These are phyloP conservation scores for Emydura subglobosa DNA, from an alignment of 2,113 vertebrate species.

Conservation along the genomic window DNA sequence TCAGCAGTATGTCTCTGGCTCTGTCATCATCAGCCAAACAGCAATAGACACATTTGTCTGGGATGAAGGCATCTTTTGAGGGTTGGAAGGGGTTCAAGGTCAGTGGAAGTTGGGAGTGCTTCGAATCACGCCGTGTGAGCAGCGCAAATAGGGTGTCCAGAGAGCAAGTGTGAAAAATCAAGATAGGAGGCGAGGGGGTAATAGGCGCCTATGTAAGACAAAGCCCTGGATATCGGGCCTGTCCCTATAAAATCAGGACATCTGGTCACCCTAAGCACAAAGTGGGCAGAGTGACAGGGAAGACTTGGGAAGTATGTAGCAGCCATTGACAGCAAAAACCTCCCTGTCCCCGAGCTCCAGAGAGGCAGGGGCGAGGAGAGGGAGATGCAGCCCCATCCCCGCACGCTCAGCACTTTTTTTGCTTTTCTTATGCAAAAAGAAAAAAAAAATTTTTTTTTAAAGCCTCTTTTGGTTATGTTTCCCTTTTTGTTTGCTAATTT, in stretches of 20 bases:
- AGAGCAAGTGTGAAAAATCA: not conserved
- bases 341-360: not conserved
- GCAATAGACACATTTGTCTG: not conserved
- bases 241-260: not conserved
- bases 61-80: not conserved
- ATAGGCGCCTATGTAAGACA: not conserved
- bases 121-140: not conserved
- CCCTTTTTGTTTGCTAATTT: constrained; percentile 68
- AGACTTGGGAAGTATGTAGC: not conserved
- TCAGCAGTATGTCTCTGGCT: not conserved
- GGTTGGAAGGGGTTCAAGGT: not conserved
- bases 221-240: not conserved
- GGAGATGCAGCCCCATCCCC: not conserved
- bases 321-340: not conserved
- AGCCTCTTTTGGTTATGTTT: constrained; percentile 30
- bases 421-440: not conserved
- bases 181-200: not conserved
- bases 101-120: not conserved
- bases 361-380: not conserved
- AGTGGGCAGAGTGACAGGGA: not conserved
- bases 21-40: not conserved
- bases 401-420: constrained; percentile 26
- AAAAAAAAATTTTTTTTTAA: not conserved
- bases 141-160: not conserved
- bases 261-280: not conserved